Evolutionary conservation across 2,113 vertebrate species (phyloP).

Genomic region (Axis porcinus): DNA sequence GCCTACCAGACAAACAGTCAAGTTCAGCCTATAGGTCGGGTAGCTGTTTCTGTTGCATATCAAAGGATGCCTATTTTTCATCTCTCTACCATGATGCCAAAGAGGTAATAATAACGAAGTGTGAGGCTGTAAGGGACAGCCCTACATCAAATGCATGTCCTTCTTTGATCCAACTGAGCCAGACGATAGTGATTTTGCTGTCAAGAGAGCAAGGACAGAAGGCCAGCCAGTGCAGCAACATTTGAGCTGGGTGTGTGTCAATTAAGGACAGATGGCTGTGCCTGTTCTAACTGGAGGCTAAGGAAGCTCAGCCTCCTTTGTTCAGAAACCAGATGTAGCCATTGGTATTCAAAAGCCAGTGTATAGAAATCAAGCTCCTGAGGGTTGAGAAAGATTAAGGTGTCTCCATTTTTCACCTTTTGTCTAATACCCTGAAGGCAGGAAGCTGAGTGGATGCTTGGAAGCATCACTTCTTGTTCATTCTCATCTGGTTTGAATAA

Average conservation of each 20-base stretch:
- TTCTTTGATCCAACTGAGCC: slow-evolving; percentile 44
- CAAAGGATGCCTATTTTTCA: slow-evolving; percentile 36
- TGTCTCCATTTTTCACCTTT: not conserved
- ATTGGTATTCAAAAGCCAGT: not conserved
- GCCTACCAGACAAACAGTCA: not conserved
- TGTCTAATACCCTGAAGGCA: not conserved
- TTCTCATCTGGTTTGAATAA: slow-evolving; percentile 8
- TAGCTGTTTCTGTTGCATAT: slow-evolving; percentile 5
- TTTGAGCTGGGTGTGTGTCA: slow-evolving; percentile 19
- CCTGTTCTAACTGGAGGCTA: not conserved
- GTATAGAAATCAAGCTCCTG: not conserved
- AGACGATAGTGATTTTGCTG: slow-evolving; percentile 54
- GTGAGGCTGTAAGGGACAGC: slow-evolving; percentile 16
- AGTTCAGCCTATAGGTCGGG: not conserved
- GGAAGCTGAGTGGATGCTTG: not conserved
- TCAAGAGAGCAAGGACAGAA: slow-evolving; percentile 25
- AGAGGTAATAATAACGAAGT: slow-evolving; percentile 48
- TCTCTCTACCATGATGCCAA: not conserved
- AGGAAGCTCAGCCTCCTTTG: slow-evolving; percentile 4
- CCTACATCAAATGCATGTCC: not conserved
- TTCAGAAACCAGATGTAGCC: slow-evolving; percentile 36
- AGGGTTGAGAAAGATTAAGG: slow-evolving; percentile 9
- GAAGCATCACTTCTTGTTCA: not conserved
- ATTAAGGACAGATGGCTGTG: slow-evolving; percentile 17
- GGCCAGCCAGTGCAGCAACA: not conserved